Conservation (phyloP, 2,113 vertebrate genomes). For the Orycteropus afer region DNA sequence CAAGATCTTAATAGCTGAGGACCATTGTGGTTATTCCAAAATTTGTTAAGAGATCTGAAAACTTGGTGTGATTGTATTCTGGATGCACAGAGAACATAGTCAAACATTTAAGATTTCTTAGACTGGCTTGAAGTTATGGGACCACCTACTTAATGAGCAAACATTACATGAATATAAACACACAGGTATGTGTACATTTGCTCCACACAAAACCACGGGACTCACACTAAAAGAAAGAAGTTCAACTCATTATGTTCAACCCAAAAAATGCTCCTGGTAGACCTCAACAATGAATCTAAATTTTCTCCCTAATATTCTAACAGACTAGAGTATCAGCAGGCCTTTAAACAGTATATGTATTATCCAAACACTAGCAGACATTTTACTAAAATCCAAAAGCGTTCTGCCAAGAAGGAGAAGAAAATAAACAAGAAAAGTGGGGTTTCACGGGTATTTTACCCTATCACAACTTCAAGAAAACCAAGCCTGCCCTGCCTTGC, state of each 20-base stretch:
- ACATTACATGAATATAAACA: too few relatives aligned
- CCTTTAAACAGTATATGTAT: neutral
- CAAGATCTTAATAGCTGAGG: neutral
- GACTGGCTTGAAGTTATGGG: neutral
- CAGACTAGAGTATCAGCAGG: neutral
- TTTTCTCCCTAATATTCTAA: neutral
- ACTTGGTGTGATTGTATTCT: accelerated
- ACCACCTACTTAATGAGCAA: neutral
- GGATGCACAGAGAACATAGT: neutral
- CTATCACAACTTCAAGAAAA: neutral
- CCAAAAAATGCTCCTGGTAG: neutral
- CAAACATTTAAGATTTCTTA: neutral
- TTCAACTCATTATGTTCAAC: neutral
- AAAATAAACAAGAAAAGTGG: neutral
- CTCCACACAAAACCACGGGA: neutral
- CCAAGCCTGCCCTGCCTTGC: neutral
- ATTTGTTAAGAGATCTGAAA: neutral
- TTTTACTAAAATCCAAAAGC: neutral
- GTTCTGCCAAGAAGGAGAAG: neutral
- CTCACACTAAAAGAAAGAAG: neutral
- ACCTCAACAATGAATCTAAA: neutral
- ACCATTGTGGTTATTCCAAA: neutral
- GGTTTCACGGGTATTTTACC: neutral
- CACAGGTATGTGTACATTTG: neutral
- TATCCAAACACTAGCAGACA: neutral